Evolutionary conservation across 2,113 vertebrate genomes (phyloP).

Genomic region (Gavialis gangeticus): DNA sequence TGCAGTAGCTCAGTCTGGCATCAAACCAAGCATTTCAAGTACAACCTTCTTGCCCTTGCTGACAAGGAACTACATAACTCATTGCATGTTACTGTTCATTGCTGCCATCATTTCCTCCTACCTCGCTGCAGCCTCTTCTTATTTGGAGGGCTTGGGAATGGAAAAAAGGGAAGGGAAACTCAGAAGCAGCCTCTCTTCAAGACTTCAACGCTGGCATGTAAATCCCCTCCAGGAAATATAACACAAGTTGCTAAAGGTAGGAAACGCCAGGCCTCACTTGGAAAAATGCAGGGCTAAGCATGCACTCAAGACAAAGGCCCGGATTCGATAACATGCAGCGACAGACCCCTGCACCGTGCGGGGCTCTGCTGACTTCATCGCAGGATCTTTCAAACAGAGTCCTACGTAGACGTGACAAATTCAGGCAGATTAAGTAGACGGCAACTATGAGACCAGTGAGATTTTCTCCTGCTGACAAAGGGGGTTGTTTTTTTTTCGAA

Average conservation of each 20-base stretch:
- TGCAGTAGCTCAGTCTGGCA: neutral
- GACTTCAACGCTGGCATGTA: too few relatives aligned
- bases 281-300: too few relatives aligned
- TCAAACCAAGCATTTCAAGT: fast-evolving
- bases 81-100: neutral
- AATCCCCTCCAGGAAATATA: too few relatives aligned
- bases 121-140: conserved; percentile 21
- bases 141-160: too few relatives aligned
- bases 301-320: neutral
- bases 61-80: neutral
- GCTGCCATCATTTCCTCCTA: neutral
- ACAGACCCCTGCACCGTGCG: too few relatives aligned
- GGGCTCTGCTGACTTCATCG: neutral
- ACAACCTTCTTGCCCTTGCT: neutral
- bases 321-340: neutral
- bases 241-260: too few relatives aligned
- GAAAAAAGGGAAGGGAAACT: too few relatives aligned
- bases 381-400: too few relatives aligned
- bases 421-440: neutral
- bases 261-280: too few relatives aligned
- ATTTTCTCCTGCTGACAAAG: neutral
- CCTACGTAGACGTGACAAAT: neutral
- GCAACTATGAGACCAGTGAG: too few relatives aligned
- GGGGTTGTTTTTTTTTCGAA: too few relatives aligned
- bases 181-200: too few relatives aligned